Evolutionary conservation across 2,888 invertebrate species (phyloP).

Genomic region (Drosophila conformis): DNA sequence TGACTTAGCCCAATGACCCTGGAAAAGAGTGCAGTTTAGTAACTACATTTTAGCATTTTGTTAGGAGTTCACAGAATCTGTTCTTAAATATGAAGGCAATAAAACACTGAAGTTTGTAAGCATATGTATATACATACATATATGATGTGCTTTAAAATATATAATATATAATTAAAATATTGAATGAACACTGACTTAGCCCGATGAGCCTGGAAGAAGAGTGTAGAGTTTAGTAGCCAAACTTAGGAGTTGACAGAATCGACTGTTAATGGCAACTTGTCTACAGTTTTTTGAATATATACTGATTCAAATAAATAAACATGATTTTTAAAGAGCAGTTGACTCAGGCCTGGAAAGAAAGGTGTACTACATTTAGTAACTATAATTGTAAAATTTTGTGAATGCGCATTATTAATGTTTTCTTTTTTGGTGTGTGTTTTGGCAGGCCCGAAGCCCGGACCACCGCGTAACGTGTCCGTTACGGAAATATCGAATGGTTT

Average conservation of each 20-base stretch:
- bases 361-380: not conserved
- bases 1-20: too few relatives aligned
- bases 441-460: conserved; percentile 95
- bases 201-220: not conserved
- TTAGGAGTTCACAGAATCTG: not conserved
- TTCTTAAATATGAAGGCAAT: not conserved
- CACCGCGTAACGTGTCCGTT: conserved; percentile 95
- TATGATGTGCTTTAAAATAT: not conserved
- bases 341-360: not conserved
- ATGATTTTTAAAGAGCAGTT: not conserved
- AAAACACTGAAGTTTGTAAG: not conserved
- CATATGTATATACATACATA: not conserved
- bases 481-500: conserved; percentile 95
- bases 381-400: not conserved
- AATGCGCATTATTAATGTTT: conserved; percentile 4
- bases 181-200: not conserved
- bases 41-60: not conserved
- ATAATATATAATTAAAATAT: not conserved
- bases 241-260: not conserved
- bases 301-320: not conserved
- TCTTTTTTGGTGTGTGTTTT: conserved; percentile 7
- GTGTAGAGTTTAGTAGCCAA: not conserved
- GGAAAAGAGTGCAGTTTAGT: not conserved
- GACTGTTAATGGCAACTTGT: not conserved
- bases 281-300: not conserved